Percentiles rank a stretch among this genome's conserved stretches.
Conservation (phyloP, 2,888 invertebrate species). For the Herminia tarsipennalis region DNA sequence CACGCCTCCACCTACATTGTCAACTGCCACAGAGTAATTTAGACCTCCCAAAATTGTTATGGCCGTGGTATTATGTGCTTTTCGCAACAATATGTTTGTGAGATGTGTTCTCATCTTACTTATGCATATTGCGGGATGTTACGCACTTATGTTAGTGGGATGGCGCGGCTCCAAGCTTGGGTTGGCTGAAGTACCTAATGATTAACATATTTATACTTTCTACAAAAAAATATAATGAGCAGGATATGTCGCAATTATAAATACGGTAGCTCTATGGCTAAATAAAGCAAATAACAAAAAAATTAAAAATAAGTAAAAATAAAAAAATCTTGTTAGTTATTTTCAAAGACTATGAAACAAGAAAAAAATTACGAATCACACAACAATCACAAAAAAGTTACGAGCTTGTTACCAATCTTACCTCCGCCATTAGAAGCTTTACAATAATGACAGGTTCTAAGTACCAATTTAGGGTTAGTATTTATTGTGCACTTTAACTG, state of each 20-base stretch:
- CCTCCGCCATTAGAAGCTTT: too few species aligned
- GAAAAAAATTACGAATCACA: background rate
- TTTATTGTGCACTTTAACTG: too few species aligned
- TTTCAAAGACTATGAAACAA: background rate
- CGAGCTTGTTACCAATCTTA: too few species aligned
- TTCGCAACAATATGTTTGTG: slow-evolving; percentile 48
- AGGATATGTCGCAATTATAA: too few species aligned
- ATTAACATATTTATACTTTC: slow-evolving; percentile 22
- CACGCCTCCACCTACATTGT: slow-evolving; percentile 83
- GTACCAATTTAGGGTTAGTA: too few species aligned
- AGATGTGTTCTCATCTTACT: slow-evolving; percentile 27
- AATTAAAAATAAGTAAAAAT: too few species aligned
- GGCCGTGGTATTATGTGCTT: slow-evolving; percentile 49
- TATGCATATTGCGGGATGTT: slow-evolving; percentile 32
- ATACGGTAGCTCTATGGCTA: background rate
- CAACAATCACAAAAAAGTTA: too few species aligned
- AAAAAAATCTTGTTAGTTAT: background rate
- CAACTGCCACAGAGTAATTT: slow-evolving; percentile 78
- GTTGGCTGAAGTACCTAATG: too few species aligned
- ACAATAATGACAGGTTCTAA: too few species aligned
- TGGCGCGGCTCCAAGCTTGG: slow-evolving; percentile 20
- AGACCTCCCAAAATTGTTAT: slow-evolving; percentile 62
- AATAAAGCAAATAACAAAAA: background rate
- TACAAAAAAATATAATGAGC: too few species aligned
- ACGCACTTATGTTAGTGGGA: slow-evolving; percentile 29